Evolutionary conservation across 2,797 vertebrate species (phyloP), one percentile per base, ranked within the genome.

Genomic region (Megalops cyprinoides): DNA sequence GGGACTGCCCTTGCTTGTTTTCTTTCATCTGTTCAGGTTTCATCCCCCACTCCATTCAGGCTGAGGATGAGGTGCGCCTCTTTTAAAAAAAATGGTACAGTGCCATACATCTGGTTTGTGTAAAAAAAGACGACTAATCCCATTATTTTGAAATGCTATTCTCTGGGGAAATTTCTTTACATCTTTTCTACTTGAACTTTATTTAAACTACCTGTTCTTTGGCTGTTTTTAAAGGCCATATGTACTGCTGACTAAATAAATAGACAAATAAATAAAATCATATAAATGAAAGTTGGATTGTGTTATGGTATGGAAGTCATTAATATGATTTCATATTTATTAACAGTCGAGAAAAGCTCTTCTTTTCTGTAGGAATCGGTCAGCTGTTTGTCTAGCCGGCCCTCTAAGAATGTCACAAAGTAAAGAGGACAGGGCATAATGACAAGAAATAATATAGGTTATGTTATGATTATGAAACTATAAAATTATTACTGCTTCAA

Each of bases 401-500:
- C n/a, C n/a, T n/a, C n/a, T n/a, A 49, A 1, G 7, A 51, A 20
- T 42, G n/a, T 4, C 10, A 74, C 20, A 31, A 46, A 49, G 25
- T 28, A 5, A 20, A 25, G 8, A 67, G 14, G 9, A 44, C 65
- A 44, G 7, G 65, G 65, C 37, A 42, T 15, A 8, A 69, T 69
- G 44, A 67, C 39, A 42, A 69, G 8, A 23, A 42, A 69, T 7
- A 69, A 42, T 3, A 44, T 4, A 48, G 4, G 10, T 48, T 34
- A 67, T 60, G 28, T 18, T 28, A n/a, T 65, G 39, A 51, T 79
- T 51, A 56, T 56, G 74, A 80, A 80, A 73, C 91, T 94, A 93
- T 94, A 91, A 92, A 93, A 94, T 95, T 94, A 93, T 94, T 92
- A 93, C 62, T 55, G 69, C 83, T 82, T 78, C 9, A 20, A 65